Evolutionary conservation across 2,888 invertebrate genomes (phyloP), one percentile per base, ranked within the genome.

Genomic region (Xestoiulus laeticollis): DNA sequence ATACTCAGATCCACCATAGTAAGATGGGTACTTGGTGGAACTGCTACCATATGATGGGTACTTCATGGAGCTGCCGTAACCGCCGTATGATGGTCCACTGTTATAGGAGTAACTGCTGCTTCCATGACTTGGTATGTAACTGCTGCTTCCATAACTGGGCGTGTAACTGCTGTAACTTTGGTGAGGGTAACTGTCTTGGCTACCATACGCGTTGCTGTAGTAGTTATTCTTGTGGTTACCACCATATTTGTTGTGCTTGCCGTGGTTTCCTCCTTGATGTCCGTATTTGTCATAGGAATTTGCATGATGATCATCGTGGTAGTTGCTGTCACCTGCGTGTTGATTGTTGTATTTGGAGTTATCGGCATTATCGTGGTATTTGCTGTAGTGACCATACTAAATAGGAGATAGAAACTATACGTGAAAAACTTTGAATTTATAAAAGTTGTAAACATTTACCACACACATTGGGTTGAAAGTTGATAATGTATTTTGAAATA

Each of bases 311-410:
- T 87, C 83, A 30, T 87, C 83, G 44, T 83, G 22, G 83, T 87
- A 87, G 12, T 22, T 22, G 44, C 44, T 83, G 83, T 87, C 19
- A 1, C 38, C 87, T 82, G 82, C 83, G 26, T 83, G 16, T 1
- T 83, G 87, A n/a, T 87, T 43, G 83, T 87, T 87, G 87, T 87
- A 83, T 19, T 87, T 87, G 22, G 38, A 44, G 87, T 87, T 32
- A 44, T 82, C 10, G 32, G 83, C 87, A 16, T 87, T 87, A 30
- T 87, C 87, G 44, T 87, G 44, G 32, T 87, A 87, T 43, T 87
- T 87, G 43, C 26, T 78, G 44, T 87, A 43, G 48, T 87, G 87
- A 38, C 83, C 87, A 14, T 86, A 86, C 85, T 85, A 1, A 0
- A 68, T 10, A 14, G 19, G 48, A 2, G 14, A 14, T 12, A 44